Percentiles rank a stretch among this genome's conserved stretches.
These are phyloP conservation scores for Cryptops parisi DNA, from an alignment of 2,888 invertebrate species.

Conservation along the genomic window DNA sequence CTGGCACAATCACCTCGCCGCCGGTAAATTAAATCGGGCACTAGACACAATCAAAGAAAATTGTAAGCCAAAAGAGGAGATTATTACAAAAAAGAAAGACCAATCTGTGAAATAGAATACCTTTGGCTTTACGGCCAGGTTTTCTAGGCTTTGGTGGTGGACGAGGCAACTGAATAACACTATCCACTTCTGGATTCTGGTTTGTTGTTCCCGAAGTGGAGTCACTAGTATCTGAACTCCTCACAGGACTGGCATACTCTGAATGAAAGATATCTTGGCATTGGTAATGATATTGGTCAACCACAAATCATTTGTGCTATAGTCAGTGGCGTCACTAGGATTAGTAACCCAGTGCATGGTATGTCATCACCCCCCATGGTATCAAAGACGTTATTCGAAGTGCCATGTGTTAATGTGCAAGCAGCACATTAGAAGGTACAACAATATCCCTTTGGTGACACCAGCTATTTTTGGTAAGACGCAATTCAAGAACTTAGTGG, in stretches of 20 bases:
- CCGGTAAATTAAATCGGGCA: conserved; percentile 19
- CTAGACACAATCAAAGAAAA: too few relatives aligned
- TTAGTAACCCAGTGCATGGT: too few relatives aligned
- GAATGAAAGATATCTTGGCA: background rate
- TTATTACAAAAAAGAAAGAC: too few relatives aligned
- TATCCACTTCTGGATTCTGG: conserved; percentile 5
- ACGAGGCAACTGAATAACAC: background rate
- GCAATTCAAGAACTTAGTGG: too few relatives aligned
- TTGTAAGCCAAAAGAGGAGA: too few relatives aligned
- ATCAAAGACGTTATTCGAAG: too few relatives aligned
- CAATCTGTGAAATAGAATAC: too few relatives aligned
- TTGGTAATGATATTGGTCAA: background rate
- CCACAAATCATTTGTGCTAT: background rate
- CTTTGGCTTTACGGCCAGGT: conserved; percentile 19
- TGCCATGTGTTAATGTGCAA: too few relatives aligned
- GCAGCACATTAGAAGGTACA: too few relatives aligned
- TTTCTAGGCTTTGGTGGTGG: conserved; percentile 16
- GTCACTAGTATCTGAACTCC: conserved; percentile 19
- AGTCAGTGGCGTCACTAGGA: background rate
- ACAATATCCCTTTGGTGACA: too few relatives aligned
- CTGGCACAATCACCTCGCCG: conserved; percentile 17
- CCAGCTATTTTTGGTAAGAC: too few relatives aligned
- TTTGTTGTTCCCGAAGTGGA: conserved; percentile 18
- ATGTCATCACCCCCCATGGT: too few relatives aligned
- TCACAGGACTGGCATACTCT: conserved; percentile 19